Conservation (phyloP, 2,113 vertebrate species). For the Jaculus jaculus region DNA sequence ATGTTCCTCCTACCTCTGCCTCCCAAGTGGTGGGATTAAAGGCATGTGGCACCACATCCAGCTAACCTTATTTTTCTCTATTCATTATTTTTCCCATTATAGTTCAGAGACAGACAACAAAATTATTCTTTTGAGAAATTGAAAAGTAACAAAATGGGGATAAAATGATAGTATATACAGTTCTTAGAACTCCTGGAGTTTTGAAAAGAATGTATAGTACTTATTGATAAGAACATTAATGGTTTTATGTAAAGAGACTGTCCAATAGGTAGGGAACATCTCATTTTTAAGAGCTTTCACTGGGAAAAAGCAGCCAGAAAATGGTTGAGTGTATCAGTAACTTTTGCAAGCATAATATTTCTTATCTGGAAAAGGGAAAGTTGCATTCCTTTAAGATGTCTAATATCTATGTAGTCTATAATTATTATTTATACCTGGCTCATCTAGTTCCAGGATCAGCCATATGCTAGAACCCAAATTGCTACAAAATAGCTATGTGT, state of each 20-base stretch:
- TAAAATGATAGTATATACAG: neutral
- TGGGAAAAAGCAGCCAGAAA: neutral
- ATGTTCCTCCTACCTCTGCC: too few relatives aligned
- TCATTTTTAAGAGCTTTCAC: too few relatives aligned
- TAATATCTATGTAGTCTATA: neutral
- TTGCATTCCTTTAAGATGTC: neutral
- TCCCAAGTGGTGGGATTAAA: too few relatives aligned
- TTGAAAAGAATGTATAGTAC: neutral
- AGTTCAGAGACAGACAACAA: slow-evolving; percentile 9
- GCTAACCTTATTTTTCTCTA: neutral
- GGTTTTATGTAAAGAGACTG: neutral
- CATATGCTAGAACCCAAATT: neutral
- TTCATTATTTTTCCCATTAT: neutral
- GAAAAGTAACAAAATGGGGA: slow-evolving; percentile 7
- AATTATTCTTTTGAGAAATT: slow-evolving; percentile 39
- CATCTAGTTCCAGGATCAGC: neutral
- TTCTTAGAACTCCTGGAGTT: neutral
- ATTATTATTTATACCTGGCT: neutral
- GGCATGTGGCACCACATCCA: too few relatives aligned
- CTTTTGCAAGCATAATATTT: slow-evolving; percentile 13
- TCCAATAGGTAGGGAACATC: too few relatives aligned
- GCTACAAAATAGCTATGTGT: neutral
- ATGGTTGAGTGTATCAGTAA: neutral
- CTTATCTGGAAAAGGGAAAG: neutral
- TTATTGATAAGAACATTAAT: neutral